These are phyloP conservation scores for Syngnathoides biaculeatus DNA, from an alignment of 2,113 vertebrate species.

Conservation along the genomic window DNA sequence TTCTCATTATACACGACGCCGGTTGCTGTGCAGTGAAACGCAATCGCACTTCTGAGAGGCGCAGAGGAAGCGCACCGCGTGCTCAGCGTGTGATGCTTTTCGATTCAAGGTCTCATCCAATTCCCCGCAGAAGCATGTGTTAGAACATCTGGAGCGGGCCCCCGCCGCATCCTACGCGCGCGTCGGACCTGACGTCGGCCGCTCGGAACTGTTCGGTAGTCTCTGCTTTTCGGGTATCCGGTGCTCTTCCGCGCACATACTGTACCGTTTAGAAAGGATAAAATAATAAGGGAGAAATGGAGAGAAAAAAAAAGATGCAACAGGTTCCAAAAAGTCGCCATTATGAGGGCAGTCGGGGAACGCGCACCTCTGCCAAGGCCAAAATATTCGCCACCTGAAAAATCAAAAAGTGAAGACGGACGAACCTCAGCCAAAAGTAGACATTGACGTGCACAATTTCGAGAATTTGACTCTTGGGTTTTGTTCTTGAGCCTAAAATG, in stretches of 20 bases:
- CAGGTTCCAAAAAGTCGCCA: background rate
- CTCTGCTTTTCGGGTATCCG: conserved; percentile 14
- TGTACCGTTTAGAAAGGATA: conserved; percentile 16
- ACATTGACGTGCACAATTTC: background rate
- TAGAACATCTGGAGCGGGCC: conserved; percentile 67
- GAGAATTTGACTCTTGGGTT: background rate
- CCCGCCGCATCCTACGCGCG: conserved; percentile 46
- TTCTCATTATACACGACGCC: conserved; percentile 60
- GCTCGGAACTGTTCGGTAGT: conserved; percentile 26
- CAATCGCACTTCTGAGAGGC: conserved; percentile 62
- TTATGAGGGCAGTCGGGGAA: background rate
- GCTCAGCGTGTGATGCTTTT: conserved; percentile 60
- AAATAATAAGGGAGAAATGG: conserved; percentile 22
- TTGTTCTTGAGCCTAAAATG: background rate
- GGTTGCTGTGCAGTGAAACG: conserved; percentile 68
- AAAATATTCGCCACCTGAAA: background rate
- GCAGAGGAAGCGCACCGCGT: conserved; percentile 56
- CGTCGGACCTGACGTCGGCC: too few species aligned
- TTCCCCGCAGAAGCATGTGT: conserved; percentile 51
- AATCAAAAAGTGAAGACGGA: background rate
- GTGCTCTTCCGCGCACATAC: conserved; percentile 9
- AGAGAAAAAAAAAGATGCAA: conserved; percentile 10
- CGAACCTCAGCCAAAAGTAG: background rate
- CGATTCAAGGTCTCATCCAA: conserved; percentile 73
- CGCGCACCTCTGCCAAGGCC: background rate